Percentiles rank a stretch among this genome's conserved stretches.
Conservation (phyloP, 2,113 vertebrate genomes). For the Cyrtonyx montezumae region DNA sequence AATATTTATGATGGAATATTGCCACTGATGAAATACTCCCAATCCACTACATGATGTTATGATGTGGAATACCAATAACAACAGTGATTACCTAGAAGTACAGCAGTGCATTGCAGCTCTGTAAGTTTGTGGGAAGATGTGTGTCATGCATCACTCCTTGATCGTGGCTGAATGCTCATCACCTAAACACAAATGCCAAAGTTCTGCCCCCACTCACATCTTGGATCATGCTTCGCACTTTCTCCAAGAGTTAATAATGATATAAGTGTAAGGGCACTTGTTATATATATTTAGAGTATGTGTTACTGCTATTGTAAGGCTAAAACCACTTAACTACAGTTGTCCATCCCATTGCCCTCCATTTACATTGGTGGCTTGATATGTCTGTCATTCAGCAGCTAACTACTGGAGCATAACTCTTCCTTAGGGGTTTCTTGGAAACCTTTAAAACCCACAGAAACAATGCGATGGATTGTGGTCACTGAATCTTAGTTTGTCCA, state of each 20-base stretch:
- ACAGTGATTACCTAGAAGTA: not conserved
- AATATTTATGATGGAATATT: slow-evolving; percentile 7
- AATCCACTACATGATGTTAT: no score
- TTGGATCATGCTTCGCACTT: not conserved
- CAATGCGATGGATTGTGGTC: not conserved
- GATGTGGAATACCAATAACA: not conserved
- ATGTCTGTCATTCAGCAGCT: not conserved
- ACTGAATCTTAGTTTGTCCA: not conserved
- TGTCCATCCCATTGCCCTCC: not conserved
- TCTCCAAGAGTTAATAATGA: not conserved
- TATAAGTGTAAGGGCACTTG: not conserved
- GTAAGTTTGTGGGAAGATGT: not conserved
- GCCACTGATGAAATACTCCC: not conserved
- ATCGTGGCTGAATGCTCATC: not conserved
- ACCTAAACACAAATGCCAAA: not conserved
- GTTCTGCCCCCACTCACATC: not conserved
- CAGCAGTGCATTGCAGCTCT: not conserved
- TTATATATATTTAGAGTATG: not conserved
- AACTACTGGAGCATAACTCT: not conserved
- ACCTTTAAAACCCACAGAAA: not conserved
- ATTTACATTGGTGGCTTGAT: not conserved
- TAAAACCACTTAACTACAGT: not conserved
- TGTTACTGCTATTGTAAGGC: not conserved
- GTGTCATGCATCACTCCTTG: not conserved
- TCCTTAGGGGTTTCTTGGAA: not conserved